Conservation (phyloP, 2,888 invertebrate species). For the Ypsolopha sequella region DNA sequence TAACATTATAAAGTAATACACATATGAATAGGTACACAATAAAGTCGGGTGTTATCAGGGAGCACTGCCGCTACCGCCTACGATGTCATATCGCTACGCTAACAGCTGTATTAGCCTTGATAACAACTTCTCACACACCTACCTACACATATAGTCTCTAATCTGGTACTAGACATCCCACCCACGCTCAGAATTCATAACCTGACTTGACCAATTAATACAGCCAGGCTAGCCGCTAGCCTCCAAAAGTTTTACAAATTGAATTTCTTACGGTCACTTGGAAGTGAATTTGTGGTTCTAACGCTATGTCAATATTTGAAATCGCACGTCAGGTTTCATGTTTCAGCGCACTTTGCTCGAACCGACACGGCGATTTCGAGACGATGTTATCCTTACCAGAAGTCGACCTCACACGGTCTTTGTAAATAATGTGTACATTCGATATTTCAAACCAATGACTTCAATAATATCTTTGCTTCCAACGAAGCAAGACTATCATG, state of each 20-base stretch:
- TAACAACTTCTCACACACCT: slow-evolving; percentile 34
- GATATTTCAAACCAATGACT: too few species aligned
- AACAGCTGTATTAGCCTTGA: slow-evolving; percentile 45
- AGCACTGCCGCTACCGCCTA: slow-evolving; percentile 35
- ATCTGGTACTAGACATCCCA: too few species aligned
- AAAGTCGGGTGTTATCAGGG: slow-evolving; percentile 18
- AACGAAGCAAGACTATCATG: too few species aligned
- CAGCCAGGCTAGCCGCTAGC: not conserved
- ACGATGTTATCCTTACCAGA: not conserved
- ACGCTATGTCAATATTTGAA: slow-evolving; percentile 5
- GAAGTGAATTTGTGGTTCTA: not conserved
- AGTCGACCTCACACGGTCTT: not conserved
- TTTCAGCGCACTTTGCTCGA: not conserved
- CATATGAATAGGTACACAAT: not conserved
- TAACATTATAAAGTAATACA: too few species aligned
- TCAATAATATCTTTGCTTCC: too few species aligned
- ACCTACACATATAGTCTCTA: not conserved
- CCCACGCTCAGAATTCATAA: not conserved
- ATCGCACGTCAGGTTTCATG: not conserved
- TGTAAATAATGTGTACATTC: too few species aligned
- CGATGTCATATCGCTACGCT: slow-evolving; percentile 33
- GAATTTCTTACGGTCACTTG: not conserved
- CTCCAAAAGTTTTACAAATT: not conserved
- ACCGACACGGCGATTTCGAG: not conserved
- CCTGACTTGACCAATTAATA: not conserved